phyloP scores from a whole-genome alignment of 2,113 vertebrate species.

The Psilopogon haemacephalus region DNA sequence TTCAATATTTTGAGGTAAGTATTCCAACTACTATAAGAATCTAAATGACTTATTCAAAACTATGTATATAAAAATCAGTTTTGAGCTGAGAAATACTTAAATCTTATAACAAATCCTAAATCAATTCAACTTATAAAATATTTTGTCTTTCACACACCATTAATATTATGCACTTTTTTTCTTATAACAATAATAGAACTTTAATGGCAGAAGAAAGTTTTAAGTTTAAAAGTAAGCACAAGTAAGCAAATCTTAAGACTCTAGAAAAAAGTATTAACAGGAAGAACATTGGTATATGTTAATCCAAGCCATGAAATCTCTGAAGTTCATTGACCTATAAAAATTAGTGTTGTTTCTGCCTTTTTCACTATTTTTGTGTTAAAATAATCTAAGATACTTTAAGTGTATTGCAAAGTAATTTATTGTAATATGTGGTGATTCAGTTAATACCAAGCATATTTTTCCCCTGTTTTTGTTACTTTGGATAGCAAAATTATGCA shows the following conservation, averaged over 20 bases:
- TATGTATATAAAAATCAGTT: neutral
- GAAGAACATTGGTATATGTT: neutral
- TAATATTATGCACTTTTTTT: neutral
- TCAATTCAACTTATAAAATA: neutral
- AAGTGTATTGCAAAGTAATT: neutral
- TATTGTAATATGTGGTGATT: neutral
- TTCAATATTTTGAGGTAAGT: neutral
- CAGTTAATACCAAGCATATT: neutral
- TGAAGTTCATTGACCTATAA: neutral
- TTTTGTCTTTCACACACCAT: neutral
- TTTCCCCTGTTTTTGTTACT: neutral
- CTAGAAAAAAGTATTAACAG: neutral
- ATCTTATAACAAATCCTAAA: neutral
- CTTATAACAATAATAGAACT: neutral
- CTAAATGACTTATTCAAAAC: neutral
- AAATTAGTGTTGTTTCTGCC: neutral
- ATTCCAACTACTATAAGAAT: neutral
- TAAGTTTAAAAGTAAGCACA: neutral
- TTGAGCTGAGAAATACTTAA: neutral
- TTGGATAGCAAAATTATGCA: neutral
- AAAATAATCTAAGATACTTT: neutral
- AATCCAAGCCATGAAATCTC: neutral
- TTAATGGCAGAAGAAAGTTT: neutral
- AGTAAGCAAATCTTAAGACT: neutral
- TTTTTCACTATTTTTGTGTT: neutral